Conservation (phyloP, 2,888 invertebrate genomes). For the Noctua pronuba region DNA sequence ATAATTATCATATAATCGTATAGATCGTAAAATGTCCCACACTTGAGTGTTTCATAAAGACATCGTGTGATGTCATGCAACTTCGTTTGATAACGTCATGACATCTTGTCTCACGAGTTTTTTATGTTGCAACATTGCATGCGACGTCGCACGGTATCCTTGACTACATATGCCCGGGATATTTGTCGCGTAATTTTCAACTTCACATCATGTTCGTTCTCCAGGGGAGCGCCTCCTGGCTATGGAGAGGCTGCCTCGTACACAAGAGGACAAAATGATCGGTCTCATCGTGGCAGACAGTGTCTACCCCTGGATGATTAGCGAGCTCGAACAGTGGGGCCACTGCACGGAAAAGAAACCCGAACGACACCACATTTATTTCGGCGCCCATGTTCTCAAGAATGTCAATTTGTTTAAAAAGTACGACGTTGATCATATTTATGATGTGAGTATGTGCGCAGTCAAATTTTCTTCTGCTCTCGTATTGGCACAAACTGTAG, state of each 20-base stretch:
- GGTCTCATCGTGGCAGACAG: constrained; percentile 87
- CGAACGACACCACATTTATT: constrained; percentile 86
- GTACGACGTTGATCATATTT: constrained; percentile 84
- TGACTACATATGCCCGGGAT: neutral
- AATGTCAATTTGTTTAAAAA: constrained; percentile 86
- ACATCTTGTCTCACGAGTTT: neutral
- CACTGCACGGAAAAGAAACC: constrained; percentile 81
- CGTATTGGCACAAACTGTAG: neutral
- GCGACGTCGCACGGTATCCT: neutral
- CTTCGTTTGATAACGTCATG: neutral
- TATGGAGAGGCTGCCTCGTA: constrained; percentile 78
- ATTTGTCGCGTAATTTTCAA: neutral
- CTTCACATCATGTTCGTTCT: neutral
- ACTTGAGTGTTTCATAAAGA: neutral
- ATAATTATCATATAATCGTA: no score
- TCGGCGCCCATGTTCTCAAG: constrained; percentile 87
- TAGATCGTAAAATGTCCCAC: neutral
- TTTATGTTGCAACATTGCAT: neutral
- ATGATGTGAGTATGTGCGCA: constrained; percentile 82
- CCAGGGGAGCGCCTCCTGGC: constrained; percentile 81
- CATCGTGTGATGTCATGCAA: neutral
- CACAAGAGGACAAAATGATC: constrained; percentile 82
- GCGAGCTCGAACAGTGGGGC: constrained; percentile 88
- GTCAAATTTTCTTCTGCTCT: no score
- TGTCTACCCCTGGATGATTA: constrained; percentile 87